Percentiles rank a stretch among this genome's conserved stretches.
These are phyloP conservation scores for Stenopsyche tienmushanensis DNA, from an alignment of 1,140 invertebrate species.

Conservation along the genomic window DNA sequence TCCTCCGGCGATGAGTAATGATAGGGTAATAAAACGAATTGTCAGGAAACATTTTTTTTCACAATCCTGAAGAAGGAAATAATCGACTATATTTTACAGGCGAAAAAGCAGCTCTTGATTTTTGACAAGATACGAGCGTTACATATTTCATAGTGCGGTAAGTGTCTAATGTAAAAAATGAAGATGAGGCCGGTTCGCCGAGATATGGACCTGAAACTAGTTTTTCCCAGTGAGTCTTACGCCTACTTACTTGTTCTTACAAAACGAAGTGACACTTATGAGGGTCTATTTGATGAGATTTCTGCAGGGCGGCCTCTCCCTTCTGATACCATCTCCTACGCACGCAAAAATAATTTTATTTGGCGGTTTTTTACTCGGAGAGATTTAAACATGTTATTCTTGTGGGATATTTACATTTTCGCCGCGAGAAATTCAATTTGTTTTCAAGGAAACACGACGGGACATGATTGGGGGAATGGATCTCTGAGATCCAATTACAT, in stretches of 20 bases:
- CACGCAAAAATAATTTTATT: background rate
- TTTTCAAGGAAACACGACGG: too few relatives aligned
- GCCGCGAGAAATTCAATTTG: too few relatives aligned
- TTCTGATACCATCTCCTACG: background rate
- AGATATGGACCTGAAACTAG: background rate
- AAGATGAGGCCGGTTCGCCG: constrained; percentile 8
- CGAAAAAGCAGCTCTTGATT: constrained; percentile 17
- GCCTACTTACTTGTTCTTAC: background rate
- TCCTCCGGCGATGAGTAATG: constrained; percentile 25
- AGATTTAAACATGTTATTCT: too few relatives aligned
- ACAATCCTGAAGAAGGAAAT: constrained; percentile 22
- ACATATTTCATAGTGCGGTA: constrained; percentile 5
- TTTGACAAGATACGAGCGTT: constrained; percentile 4
- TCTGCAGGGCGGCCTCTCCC: background rate
- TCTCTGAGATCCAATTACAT: too few relatives aligned
- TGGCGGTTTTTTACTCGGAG: background rate
- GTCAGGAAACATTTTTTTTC: constrained; percentile 28
- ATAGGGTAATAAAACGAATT: constrained; percentile 29
- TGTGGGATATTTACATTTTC: too few relatives aligned
- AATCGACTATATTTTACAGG: constrained; percentile 26
- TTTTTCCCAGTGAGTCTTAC: background rate
- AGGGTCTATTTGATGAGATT: constrained; percentile 1
- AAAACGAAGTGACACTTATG: background rate
- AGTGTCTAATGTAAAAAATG: constrained; percentile 16
- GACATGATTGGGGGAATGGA: too few relatives aligned